phyloP scores from a whole-genome alignment of 2,888 invertebrate species.

The Nomada lathburiana region DNA sequence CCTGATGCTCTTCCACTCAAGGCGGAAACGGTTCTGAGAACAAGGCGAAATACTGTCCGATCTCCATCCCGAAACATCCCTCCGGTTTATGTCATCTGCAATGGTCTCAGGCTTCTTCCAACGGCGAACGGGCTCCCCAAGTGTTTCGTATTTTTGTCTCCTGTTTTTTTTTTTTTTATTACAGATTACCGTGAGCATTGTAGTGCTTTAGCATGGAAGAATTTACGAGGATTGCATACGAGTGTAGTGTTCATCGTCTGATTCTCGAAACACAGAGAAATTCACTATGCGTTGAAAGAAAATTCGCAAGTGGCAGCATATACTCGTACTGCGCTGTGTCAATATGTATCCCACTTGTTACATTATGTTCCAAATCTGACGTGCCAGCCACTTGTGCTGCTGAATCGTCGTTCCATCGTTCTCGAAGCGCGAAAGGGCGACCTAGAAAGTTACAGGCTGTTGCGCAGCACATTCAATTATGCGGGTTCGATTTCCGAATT shows the following conservation, averaged over 20 bases:
- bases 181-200: conserved; percentile 40
- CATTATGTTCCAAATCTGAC: neutral
- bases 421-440: neutral
- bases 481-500: conserved; percentile 27
- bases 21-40: conserved; percentile 62
- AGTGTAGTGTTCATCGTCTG: neutral
- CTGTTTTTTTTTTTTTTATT: neutral
- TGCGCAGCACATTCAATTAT: conserved; percentile 16
- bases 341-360: neutral
- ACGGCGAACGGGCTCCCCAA: conserved; percentile 19
- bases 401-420: neutral
- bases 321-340: neutral
- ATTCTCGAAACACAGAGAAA: conserved; percentile 21
- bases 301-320: neutral
- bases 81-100: conserved; percentile 58
- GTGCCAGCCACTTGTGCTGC: neutral
- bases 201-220: conserved; percentile 15
- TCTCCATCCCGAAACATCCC: conserved; percentile 54
- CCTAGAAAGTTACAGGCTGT: neutral
- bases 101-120: conserved; percentile 47
- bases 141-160: conserved; percentile 1
- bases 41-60: conserved; percentile 64
- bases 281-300: neutral
- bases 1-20: conserved; percentile 47
- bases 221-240: conserved; percentile 7